These are phyloP conservation scores for Lagopus muta DNA, from an alignment of 2,113 vertebrate genomes.

Conservation along the genomic window DNA sequence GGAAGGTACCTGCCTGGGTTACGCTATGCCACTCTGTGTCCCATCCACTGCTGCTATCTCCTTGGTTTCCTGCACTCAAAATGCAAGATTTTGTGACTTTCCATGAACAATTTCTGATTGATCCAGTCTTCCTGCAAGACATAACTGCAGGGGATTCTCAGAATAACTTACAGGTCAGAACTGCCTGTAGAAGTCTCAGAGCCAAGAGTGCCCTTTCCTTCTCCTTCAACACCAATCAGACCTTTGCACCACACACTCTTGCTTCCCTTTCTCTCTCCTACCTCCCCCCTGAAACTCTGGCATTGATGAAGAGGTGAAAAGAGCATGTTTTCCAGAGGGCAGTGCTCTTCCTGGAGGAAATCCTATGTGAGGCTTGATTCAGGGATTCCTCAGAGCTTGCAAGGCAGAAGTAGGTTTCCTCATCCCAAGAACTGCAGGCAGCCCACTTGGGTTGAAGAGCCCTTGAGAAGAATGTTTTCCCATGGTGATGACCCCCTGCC, in stretches of 20 bases:
- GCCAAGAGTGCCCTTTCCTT: background rate
- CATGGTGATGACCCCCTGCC: rapidly evolving
- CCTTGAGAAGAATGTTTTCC: background rate
- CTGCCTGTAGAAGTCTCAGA: background rate
- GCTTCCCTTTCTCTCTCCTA: background rate
- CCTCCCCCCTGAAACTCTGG: background rate
- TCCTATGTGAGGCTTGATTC: rapidly evolving
- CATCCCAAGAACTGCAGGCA: background rate
- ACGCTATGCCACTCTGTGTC: rapidly evolving
- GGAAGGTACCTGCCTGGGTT: background rate
- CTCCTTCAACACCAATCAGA: background rate
- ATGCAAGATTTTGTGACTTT: background rate
- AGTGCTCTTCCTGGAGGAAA: background rate
- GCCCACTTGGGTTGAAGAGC: background rate
- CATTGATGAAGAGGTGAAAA: background rate
- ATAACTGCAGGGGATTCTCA: background rate
- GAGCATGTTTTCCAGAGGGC: background rate
- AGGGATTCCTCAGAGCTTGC: background rate
- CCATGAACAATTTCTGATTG: background rate
- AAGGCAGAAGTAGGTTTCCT: background rate
- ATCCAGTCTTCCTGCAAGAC: background rate
- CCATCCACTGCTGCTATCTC: background rate
- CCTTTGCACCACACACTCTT: background rate
- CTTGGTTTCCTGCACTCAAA: background rate
- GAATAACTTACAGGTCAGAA: constrained; percentile 11